Conservation (phyloP, 2,888 invertebrate genomes). For the Cordilura impudica region DNA sequence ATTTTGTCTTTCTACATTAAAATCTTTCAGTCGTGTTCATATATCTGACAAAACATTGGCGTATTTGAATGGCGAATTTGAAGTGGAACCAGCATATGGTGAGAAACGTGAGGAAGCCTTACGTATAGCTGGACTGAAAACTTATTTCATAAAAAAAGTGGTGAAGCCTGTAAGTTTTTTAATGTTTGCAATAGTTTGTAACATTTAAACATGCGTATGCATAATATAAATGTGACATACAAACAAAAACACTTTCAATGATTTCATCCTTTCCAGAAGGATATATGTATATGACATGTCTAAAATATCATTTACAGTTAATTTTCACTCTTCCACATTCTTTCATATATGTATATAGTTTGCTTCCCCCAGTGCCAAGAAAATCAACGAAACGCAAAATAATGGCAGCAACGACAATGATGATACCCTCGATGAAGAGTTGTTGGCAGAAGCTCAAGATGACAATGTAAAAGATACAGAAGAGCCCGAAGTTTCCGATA, state of each 20-base stretch:
- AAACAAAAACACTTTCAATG: slow-evolving; percentile 16
- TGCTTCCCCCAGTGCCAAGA: slow-evolving; percentile 71
- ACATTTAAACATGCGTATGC: background rate
- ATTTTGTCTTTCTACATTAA: background rate
- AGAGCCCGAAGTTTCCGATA: slow-evolving; percentile 73
- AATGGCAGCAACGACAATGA: slow-evolving; percentile 65
- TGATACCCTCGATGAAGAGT: slow-evolving; percentile 69
- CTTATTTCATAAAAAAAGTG: slow-evolving; percentile 93
- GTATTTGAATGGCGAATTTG: slow-evolving; percentile 93
- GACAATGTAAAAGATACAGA: slow-evolving; percentile 38
- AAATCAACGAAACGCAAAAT: slow-evolving; percentile 70
- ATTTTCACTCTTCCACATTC: background rate
- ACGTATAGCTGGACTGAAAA: slow-evolving; percentile 91
- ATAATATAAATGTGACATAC: background rate
- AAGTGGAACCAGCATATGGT: slow-evolving; percentile 93
- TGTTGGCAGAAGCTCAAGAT: slow-evolving; percentile 66
- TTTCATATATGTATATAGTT: slow-evolving; percentile 65
- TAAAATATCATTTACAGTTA: background rate
- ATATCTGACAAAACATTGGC: slow-evolving; percentile 94
- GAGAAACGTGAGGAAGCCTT: slow-evolving; percentile 95
- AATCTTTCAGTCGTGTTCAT: slow-evolving; percentile 87
- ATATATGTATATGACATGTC: background rate
- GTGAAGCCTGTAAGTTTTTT: slow-evolving; percentile 86
- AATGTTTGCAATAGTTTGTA: background rate
- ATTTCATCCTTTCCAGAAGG: slow-evolving; percentile 11